These are phyloP conservation scores for Spilogale gracilis DNA, from an alignment of 2,113 vertebrate genomes.

Conservation along the genomic window DNA sequence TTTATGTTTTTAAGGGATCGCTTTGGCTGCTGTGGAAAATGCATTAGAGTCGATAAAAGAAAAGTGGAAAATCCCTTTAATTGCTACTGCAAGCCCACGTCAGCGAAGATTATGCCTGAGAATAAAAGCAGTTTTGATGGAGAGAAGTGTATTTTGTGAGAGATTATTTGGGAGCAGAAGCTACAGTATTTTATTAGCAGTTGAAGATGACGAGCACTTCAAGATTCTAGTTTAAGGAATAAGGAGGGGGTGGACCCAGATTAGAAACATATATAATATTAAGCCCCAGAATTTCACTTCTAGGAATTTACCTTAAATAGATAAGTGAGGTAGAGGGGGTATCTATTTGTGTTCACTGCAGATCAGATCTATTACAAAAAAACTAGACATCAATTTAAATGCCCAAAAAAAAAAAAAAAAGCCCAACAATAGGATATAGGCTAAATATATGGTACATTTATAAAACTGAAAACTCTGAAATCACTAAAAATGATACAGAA, in stretches of 20 bases:
- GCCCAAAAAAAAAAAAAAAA: not conserved
- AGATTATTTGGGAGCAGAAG: slow-evolving; percentile 46
- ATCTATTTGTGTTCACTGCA: not conserved
- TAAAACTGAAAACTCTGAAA: slow-evolving; percentile 18
- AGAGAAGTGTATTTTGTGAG: not conserved
- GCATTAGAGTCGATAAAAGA: not conserved
- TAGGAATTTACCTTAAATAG: slow-evolving; percentile 23
- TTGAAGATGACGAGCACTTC: not conserved
- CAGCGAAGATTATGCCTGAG: not conserved
- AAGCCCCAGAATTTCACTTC: not conserved
- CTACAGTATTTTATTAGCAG: slow-evolving; percentile 5
- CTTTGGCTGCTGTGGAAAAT: not conserved
- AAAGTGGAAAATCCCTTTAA: not conserved
- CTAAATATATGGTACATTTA: not conserved
- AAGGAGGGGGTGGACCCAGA: not conserved
- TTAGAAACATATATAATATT: not conserved
- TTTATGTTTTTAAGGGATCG: not conserved
- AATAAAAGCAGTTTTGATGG: not conserved
- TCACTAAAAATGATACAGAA: slow-evolving; percentile 47
- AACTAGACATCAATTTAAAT: slow-evolving; percentile 33
- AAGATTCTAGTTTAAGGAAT: slow-evolving; percentile 40
- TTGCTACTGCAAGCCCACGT: not conserved
- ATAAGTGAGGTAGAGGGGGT: not conserved
- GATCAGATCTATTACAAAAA: slow-evolving; percentile 4
- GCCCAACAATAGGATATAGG: not conserved